Base-by-base conservation (phyloP, 2,797 vertebrate species). In the Graptemys geographica region DNA sequence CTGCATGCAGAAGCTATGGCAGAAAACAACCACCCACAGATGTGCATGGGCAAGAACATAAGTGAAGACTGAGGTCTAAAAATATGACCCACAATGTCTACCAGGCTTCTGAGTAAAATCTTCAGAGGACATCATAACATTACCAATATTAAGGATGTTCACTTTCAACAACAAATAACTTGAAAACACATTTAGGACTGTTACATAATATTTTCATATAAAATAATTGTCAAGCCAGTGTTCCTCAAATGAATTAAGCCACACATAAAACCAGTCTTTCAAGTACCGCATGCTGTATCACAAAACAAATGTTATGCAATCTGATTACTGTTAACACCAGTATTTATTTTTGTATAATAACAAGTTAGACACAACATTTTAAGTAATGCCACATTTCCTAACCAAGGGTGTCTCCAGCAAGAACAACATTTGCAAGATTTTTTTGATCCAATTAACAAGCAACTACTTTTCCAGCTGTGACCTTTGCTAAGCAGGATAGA, bases 191-290 rank as follows among this genome's bases (percentile, higher is more conserved):
- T 76, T 55, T 62, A 33, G 0, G 19, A 52, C 0, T 2, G 16
- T 5, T 89, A 59, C 28, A 91, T 78, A 80, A 90, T 55, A 11
- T 90, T 59, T 41, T 85, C 44, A 57, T 87, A 74, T 86, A 47
- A 84, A 11, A 12, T 53, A 90, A 84, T 41, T 90, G 41, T 47
- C 80, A 74, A 84, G 31, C 11, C 59, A 56, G 41, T 2, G 27
- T 23, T 89, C 89, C 83, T 49, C 59, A 78, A 89, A 86, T 72
- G 94, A 95, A 89, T 51, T 57, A 84, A 90, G 76, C 59, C 83
- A 89, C 47, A 33, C 33, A n/a, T 49, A 86, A 84, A 94, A 83
- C 15, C 79, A 41, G 88, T 85, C 83, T 90, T 83, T 84, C 21
- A 41, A 80, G 89, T 90, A 92, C 44, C 41, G 92, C 41, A 51